These are phyloP conservation scores for Himalopsyche phryganea DNA, from an alignment of 1,140 invertebrate genomes.

Conservation along the genomic window DNA sequence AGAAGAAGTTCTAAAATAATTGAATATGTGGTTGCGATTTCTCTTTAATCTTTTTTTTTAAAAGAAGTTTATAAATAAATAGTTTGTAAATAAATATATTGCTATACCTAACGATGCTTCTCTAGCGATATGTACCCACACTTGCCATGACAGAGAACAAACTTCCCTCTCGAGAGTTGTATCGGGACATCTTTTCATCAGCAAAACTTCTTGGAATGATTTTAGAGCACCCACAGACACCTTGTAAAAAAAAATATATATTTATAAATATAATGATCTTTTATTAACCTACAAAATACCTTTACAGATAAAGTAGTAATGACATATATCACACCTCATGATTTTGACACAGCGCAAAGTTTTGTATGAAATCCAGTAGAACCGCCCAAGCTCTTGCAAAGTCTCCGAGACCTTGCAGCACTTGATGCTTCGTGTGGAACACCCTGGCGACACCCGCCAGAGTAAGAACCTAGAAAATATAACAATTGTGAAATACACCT, in stretches of 20 bases:
- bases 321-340: slow-evolving; percentile 68
- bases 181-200: slow-evolving; percentile 40
- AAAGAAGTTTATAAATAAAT: no score
- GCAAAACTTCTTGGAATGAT: slow-evolving; percentile 90
- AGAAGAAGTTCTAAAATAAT: no score
- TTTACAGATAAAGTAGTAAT: no score
- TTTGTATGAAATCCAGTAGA: slow-evolving; percentile 90
- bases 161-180: slow-evolving; percentile 36
- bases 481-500: no score
- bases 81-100: no score
- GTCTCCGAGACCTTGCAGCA: slow-evolving; percentile 82
- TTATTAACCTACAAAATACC: no score
- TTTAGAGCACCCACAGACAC: slow-evolving; percentile 92
- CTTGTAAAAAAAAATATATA: slow-evolving; percentile 38
- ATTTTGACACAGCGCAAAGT: slow-evolving; percentile 85
- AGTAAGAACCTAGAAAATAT: slow-evolving; percentile 55
- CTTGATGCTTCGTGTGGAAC: slow-evolving; percentile 86
- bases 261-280: no score
- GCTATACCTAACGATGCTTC: slow-evolving; percentile 27
- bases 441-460: slow-evolving; percentile 63
- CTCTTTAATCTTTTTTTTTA: no score
- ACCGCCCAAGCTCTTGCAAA: slow-evolving; percentile 91
- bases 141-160: slow-evolving; percentile 47
- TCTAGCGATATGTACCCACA: slow-evolving; percentile 44
- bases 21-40: no score